Evolutionary conservation across 2,888 invertebrate species (phyloP).

Genomic region (Hetaerina titia): DNA sequence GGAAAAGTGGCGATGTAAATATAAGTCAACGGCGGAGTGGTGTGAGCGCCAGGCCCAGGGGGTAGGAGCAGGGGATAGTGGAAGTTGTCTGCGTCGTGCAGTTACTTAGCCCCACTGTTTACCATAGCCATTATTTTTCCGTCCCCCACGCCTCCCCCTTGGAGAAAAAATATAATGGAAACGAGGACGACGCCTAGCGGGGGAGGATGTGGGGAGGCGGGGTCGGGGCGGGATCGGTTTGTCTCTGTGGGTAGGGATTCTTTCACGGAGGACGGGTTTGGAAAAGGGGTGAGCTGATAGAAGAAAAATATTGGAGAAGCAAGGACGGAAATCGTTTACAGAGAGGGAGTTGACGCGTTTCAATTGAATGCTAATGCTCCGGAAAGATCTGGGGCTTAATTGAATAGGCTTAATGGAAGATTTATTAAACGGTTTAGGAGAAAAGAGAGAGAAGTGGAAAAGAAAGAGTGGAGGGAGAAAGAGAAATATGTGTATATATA

Average conservation of each 20-base stretch:
- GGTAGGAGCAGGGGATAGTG: neutral
- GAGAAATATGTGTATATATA: neutral
- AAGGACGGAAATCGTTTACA: conserved; percentile 45
- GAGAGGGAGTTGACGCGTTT: conserved; percentile 41
- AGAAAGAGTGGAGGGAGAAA: neutral
- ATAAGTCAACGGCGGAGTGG: neutral
- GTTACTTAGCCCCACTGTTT: conserved; percentile 62
- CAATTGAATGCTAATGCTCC: conserved; percentile 58
- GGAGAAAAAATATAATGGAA: neutral
- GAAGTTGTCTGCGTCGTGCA: neutral
- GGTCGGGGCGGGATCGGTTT: neutral
- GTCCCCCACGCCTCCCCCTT: neutral
- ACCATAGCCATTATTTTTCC: conserved; percentile 63
- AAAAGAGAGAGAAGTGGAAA: neutral
- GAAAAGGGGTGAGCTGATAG: neutral
- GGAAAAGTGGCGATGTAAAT: conserved; percentile 35
- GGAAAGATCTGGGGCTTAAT: conserved; percentile 39
- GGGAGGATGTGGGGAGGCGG: neutral
- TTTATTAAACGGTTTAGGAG: neutral
- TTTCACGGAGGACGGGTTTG: conserved; percentile 14
- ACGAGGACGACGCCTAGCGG: neutral
- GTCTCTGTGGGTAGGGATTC: neutral
- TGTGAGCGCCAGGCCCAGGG: neutral
- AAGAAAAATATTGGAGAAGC: conserved; percentile 48
- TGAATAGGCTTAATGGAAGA: conserved; percentile 43